Conservation (phyloP, 1,140 invertebrate species). For the Drosophila novamexicana region DNA sequence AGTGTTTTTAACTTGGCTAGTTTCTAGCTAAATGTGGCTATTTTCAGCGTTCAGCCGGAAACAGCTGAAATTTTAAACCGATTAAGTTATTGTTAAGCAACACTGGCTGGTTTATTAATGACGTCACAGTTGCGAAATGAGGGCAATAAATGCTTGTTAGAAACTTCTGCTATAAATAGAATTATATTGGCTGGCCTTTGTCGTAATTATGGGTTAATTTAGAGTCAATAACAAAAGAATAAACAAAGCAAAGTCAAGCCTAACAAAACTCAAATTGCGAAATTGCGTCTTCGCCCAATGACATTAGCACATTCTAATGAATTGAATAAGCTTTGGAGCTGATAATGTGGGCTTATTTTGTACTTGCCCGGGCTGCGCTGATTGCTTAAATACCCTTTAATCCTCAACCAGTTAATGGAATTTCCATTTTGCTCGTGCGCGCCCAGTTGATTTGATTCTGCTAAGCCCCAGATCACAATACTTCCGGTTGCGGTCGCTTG, state of each 20-base stretch:
- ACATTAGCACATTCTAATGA: slow-evolving; percentile 31
- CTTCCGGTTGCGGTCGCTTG: slow-evolving; percentile 36
- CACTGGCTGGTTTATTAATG: not conserved
- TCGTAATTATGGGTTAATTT: slow-evolving; percentile 21
- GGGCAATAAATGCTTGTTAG: slow-evolving; percentile 14
- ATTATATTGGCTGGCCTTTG: not conserved
- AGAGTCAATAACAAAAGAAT: slow-evolving; percentile 2
- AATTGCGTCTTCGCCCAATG: slow-evolving; percentile 20
- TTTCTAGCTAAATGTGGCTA: no score
- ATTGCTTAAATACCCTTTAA: slow-evolving; percentile 3
- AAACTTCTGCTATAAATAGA: not conserved
- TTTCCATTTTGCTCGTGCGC: not conserved
- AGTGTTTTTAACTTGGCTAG: no score
- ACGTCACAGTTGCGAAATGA: slow-evolving; percentile 21
- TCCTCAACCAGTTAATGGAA: slow-evolving; percentile 13
- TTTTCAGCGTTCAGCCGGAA: no score
- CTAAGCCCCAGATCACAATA: slow-evolving; percentile 8
- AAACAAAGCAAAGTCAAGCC: slow-evolving; percentile 21
- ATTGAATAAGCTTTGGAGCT: slow-evolving; percentile 9
- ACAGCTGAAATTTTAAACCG: no score
- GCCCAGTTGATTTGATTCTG: not conserved
- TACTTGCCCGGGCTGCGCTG: not conserved
- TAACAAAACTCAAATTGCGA: slow-evolving; percentile 30
- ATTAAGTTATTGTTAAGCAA: no score
- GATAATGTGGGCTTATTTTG: not conserved